Conservation (phyloP, 2,888 invertebrate genomes). For the Brachypterus glaber region DNA sequence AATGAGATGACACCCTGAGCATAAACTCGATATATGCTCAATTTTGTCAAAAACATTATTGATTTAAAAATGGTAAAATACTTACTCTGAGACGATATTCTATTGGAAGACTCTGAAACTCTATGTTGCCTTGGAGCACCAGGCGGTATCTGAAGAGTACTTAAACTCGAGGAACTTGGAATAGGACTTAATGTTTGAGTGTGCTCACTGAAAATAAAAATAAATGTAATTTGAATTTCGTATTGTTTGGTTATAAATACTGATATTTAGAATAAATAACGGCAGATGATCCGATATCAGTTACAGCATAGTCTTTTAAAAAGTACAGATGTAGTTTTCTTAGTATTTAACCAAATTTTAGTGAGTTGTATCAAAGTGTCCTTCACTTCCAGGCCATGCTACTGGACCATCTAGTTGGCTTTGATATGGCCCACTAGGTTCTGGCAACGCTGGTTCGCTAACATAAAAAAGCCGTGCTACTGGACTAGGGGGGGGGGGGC, state of each 20-base stretch:
- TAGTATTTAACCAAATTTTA: too few species aligned
- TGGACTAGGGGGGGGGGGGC: too few species aligned
- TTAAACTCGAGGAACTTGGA: constrained; percentile 70
- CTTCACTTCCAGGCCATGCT: too few species aligned
- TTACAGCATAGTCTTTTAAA: constrained; percentile 45
- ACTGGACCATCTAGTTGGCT: too few species aligned
- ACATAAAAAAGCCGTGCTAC: too few species aligned
- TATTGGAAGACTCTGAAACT: constrained; percentile 44
- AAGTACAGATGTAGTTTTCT: too few species aligned
- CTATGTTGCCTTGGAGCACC: constrained; percentile 24
- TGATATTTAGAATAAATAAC: background rate
- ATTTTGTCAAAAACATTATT: constrained; percentile 3
- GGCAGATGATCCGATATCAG: constrained; percentile 15
- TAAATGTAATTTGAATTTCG: too few species aligned
- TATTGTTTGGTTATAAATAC: background rate
- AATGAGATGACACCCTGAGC: too few species aligned
- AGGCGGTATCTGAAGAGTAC: constrained; percentile 27
- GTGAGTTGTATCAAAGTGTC: too few species aligned
- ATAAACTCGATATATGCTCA: too few species aligned
- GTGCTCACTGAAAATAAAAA: constrained; percentile 60
- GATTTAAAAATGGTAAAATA: constrained; percentile 12
- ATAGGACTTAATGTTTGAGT: constrained; percentile 78
- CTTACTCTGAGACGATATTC: constrained; percentile 50
- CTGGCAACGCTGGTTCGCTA: too few species aligned
- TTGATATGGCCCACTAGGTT: too few species aligned